Base-by-base conservation (phyloP, 2,888 invertebrate genomes). In the Heliconius aoede region DNA sequence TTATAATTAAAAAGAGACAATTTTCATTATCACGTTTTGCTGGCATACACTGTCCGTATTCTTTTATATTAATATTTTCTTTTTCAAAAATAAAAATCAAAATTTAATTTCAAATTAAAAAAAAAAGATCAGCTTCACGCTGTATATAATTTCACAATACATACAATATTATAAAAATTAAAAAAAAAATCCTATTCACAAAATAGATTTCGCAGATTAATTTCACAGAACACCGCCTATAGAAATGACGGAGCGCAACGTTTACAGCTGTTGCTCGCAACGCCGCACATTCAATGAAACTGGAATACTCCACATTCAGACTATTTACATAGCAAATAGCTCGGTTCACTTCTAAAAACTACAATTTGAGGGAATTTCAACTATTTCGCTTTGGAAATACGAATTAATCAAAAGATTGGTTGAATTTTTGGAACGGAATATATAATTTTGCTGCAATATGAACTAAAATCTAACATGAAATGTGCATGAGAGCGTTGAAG, bases 231-330 rank as follows among this genome's bases (percentile, higher is more conserved):
- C 64, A 18, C 32, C 64, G 64, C 32, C 64, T 36, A 64, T 64
- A 36, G 64, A 64, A 36, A 64, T 64, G 51, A 30, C 51, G n/a
- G 21, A 51, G 51, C 26, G 67, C 68, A 51, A 64, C 64, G 64
- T 61, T 74, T 71, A 60, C 71, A 77, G 60, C 77, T 74, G 71
- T 77, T 67, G 74, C 77, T 62, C 69, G 71, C 71, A 60, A 55
- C 71, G 74, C 55, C 65, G 71, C 65, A 71, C 60, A 74, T 77
- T 51, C 60, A 74, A 74, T 74, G 65, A 24, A 36, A 64, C 64
- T 64, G 58, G 71, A 72, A 74, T 74, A 77, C 74, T 77, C 58
- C 46, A 60, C 74, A 64, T 74, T 74, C 74, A 74, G 40, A 46
- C 71, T 74, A 67, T 74, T 74, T 71, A 55, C 71, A 71, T 60